These are phyloP conservation scores for Tenualosa thibaudeaui DNA, from an alignment of 2,797 vertebrate genomes.

Conservation along the genomic window DNA sequence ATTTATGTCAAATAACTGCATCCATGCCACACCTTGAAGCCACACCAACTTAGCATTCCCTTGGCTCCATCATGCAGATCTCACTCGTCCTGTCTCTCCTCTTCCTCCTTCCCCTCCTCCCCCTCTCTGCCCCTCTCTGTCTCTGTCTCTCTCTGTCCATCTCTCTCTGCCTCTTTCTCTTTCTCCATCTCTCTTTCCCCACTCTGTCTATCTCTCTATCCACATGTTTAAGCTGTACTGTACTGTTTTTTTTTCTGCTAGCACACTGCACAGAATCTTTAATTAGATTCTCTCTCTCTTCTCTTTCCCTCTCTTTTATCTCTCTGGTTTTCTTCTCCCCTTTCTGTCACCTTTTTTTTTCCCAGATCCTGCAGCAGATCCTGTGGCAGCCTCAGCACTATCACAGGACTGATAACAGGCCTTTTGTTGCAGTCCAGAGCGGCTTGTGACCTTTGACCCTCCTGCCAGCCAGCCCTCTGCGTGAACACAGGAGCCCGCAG, in stretches of 20 bases:
- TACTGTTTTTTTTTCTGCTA: not conserved
- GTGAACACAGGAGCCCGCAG: not conserved
- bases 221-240: not conserved
- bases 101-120: not conserved
- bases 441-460: not conserved
- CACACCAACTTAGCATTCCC: constrained; percentile 27
- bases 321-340: not conserved
- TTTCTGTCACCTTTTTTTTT: not conserved
- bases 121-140: not conserved
- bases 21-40: constrained; percentile 22
- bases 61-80: constrained; percentile 27
- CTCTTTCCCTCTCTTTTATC: not conserved
- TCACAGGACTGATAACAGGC: not conserved
- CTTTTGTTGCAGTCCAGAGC: not conserved
- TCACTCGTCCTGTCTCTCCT: not conserved
- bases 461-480: no score
- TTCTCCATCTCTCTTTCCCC: not conserved
- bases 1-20: constrained; percentile 44
- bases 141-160: constrained; percentile 16
- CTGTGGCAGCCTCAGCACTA: not conserved
- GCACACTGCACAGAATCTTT: not conserved
- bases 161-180: not conserved
- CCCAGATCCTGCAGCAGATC: not conserved
- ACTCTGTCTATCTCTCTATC: not conserved
- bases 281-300: constrained; percentile 19